phyloP scores from a whole-genome alignment of 2,113 vertebrate genomes.

The Prionailurus viverrinus region DNA sequence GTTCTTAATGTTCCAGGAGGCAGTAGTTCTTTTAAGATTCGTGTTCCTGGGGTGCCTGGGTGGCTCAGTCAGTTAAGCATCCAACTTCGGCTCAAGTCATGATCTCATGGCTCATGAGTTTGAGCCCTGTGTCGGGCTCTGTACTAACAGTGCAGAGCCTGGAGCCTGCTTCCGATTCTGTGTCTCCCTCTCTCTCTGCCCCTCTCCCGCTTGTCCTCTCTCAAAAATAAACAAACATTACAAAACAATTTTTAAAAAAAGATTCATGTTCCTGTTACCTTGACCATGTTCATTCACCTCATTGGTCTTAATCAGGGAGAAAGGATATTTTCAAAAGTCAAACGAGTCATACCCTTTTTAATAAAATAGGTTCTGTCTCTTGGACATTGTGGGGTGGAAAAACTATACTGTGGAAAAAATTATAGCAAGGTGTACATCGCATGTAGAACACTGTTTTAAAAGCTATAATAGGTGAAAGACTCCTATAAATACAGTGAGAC shows the following conservation, averaged over 20 bases:
- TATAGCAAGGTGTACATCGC: background rate
- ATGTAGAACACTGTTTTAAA: slow-evolving; percentile 25
- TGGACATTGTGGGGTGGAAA: background rate
- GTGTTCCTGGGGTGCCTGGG: background rate
- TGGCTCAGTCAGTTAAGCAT: no score
- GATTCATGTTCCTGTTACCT: background rate
- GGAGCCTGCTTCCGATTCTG: no score
- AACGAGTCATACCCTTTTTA: background rate
- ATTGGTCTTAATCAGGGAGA: background rate
- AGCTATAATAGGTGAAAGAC: background rate
- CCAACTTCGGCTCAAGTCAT: no score
- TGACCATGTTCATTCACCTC: slow-evolving; percentile 47
- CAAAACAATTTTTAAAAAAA: background rate
- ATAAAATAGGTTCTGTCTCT: background rate
- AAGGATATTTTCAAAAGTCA: slow-evolving; percentile 49
- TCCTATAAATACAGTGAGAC: background rate
- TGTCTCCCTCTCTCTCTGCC: no score
- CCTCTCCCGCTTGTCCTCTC: no score
- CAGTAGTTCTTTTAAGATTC: background rate
- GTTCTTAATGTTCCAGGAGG: background rate
- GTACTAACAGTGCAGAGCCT: no score
- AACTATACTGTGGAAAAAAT: slow-evolving; percentile 7
- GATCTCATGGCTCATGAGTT: no score
- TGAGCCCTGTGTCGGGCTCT: no score
- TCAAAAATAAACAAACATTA: no score